phyloP scores from a whole-genome alignment of 2,797 vertebrate genomes.

The Lindbergichthys nudifrons region DNA sequence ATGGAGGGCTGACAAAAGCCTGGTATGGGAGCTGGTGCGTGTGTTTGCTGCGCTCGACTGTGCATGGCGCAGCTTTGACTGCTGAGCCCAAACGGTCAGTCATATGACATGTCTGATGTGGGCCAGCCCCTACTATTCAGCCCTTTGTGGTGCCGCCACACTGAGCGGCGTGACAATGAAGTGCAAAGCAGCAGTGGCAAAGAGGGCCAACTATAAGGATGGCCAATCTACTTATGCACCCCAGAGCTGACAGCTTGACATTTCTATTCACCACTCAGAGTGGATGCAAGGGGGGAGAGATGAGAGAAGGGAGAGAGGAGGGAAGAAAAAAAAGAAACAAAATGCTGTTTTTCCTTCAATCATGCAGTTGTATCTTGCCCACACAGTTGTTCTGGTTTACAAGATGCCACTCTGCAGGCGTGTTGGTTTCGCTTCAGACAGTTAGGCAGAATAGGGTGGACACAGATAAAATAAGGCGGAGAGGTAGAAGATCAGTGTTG shows the following conservation, averaged over 20 bases:
- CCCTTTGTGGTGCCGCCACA: constrained; percentile 85
- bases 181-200: constrained; percentile 85
- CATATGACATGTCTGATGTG: constrained; percentile 86
- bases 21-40: constrained; percentile 55
- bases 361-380: constrained; percentile 77
- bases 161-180: constrained; percentile 88
- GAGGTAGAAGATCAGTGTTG: constrained; percentile 31
- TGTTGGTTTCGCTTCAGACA: constrained; percentile 66
- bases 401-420: constrained; percentile 67
- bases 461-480: constrained; percentile 43
- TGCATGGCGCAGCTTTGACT: constrained; percentile 71
- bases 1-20: constrained; percentile 65
- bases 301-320: constrained; percentile 66
- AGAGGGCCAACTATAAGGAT: constrained; percentile 86
- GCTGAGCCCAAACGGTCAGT: constrained; percentile 81
- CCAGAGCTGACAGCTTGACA: constrained; percentile 88
- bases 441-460: constrained; percentile 49
- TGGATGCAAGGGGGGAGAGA: constrained; percentile 64
- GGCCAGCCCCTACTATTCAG: constrained; percentile 86
- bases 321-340: constrained; percentile 55
- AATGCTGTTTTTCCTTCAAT: constrained; percentile 80
- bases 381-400: constrained; percentile 75
- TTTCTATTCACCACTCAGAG: constrained; percentile 87
- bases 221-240: constrained; percentile 88
- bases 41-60: constrained; percentile 47